phyloP scores from a whole-genome alignment of 2,888 invertebrate genomes.

The Diarsia rubi region DNA sequence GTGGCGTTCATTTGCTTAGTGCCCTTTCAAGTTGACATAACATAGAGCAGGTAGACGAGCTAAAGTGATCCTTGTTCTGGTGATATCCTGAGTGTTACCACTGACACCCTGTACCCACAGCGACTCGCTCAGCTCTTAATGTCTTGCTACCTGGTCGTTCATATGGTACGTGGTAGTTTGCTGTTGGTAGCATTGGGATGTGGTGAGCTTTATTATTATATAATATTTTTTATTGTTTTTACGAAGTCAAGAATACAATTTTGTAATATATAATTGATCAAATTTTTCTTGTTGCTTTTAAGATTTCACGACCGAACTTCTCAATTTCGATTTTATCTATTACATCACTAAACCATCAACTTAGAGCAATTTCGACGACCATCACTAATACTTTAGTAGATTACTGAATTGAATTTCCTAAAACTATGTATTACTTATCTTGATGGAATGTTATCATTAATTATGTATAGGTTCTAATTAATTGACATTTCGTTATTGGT shows the following conservation, averaged over 20 bases:
- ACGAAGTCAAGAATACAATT: conserved; percentile 73
- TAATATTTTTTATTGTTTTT: conserved; percentile 81
- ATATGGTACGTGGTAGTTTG: conserved; percentile 76
- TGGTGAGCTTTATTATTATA: conserved; percentile 80
- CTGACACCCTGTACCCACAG: conserved; percentile 60
- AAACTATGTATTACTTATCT: conserved; percentile 73
- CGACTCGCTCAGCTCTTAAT: conserved; percentile 70
- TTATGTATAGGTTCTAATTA: conserved; percentile 80
- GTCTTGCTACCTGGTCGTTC: conserved; percentile 73
- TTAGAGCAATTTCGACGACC: conserved; percentile 69
- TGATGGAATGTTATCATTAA: conserved; percentile 81
- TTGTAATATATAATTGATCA: conserved; percentile 73
- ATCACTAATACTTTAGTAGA: conserved; percentile 75
- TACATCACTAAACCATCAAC: conserved; percentile 78
- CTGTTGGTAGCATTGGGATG: conserved; percentile 78
- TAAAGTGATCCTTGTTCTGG: conserved; percentile 79
- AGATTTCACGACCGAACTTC: conserved; percentile 76
- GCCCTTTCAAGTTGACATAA: conserved; percentile 84
- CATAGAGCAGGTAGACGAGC: conserved; percentile 73
- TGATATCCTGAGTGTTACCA: conserved; percentile 79
- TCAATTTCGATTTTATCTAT: conserved; percentile 76
- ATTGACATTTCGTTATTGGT: conserved; percentile 87
- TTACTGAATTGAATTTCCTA: conserved; percentile 74
- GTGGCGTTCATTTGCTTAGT: conserved; percentile 90
- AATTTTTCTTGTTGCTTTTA: conserved; percentile 78